Evolutionary conservation across 2,113 vertebrate species (phyloP).

Genomic region (Polyodon spathula): DNA sequence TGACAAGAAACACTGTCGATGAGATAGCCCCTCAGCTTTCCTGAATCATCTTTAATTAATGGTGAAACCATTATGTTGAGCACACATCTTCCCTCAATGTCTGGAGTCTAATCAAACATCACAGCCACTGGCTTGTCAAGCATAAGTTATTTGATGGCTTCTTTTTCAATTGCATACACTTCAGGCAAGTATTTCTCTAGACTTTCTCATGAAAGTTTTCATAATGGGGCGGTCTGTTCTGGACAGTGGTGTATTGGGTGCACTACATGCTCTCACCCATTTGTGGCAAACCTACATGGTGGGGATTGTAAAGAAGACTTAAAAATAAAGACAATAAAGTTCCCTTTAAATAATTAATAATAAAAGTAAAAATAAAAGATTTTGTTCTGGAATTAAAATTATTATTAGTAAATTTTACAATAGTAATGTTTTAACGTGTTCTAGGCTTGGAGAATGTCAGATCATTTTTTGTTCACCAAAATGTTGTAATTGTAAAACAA

Average conservation of each 20-base stretch:
- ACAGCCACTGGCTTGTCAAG: neutral
- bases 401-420: no score
- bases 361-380: no score
- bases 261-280: constrained; percentile 2
- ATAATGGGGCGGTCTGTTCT: neutral
- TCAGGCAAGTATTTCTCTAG: constrained; percentile 4
- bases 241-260: neutral
- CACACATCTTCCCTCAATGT: constrained; percentile 1
- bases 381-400: no score
- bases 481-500: no score
- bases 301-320: no score
- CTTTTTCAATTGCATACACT: neutral
- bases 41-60: neutral
- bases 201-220: neutral
- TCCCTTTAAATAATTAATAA: no score
- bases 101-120: constrained; percentile 5
- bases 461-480: no score
- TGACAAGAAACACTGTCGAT: neutral
- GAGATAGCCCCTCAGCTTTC: neutral
- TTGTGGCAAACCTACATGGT: no score
- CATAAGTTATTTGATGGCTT: neutral
- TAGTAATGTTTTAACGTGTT: no score
- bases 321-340: no score
- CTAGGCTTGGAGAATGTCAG: no score
- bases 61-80: neutral